Conservation (phyloP, 2,797 vertebrate species). For the Sciaenops ocellatus region DNA sequence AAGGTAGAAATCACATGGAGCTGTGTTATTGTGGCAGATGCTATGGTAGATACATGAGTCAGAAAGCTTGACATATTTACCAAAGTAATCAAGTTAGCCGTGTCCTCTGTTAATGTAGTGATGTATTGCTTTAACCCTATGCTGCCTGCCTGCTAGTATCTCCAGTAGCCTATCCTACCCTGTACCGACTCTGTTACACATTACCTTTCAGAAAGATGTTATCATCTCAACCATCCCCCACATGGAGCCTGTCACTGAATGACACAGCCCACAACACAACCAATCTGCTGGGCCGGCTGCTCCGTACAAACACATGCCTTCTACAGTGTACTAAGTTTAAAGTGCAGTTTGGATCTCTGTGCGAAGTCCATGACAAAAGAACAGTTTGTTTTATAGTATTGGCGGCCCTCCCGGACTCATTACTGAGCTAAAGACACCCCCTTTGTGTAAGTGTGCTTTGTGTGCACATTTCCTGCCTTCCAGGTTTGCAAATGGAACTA, state of each 20-base stretch:
- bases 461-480: conserved; percentile 54
- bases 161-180: conserved; percentile 56
- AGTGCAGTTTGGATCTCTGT: conserved; percentile 70
- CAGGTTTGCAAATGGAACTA: conserved; percentile 54
- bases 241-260: conserved; percentile 75
- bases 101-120: conserved; percentile 44
- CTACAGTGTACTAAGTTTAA: conserved; percentile 66
- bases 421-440: conserved; percentile 58
- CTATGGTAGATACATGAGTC: conserved; percentile 1
- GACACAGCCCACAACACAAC: conserved; percentile 74
- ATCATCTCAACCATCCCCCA: conserved; percentile 73
- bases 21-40: conserved; percentile 24
- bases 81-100: conserved; percentile 24
- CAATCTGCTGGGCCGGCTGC: conserved; percentile 63
- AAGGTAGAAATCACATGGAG: conserved; percentile 26
- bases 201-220: conserved; percentile 80
- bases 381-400: conserved; percentile 76
- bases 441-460: conserved; percentile 65
- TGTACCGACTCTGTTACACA: conserved; percentile 76
- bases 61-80: conserved; percentile 18
- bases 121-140: conserved; percentile 54
- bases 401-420: conserved; percentile 68
- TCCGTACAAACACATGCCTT: conserved; percentile 53
- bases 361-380: conserved; percentile 79
- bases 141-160: conserved; percentile 47